Percentiles rank a stretch among this genome's conserved stretches.
phyloP scores from a whole-genome alignment of 2,797 vertebrate species.

The Podargus strigoides region DNA sequence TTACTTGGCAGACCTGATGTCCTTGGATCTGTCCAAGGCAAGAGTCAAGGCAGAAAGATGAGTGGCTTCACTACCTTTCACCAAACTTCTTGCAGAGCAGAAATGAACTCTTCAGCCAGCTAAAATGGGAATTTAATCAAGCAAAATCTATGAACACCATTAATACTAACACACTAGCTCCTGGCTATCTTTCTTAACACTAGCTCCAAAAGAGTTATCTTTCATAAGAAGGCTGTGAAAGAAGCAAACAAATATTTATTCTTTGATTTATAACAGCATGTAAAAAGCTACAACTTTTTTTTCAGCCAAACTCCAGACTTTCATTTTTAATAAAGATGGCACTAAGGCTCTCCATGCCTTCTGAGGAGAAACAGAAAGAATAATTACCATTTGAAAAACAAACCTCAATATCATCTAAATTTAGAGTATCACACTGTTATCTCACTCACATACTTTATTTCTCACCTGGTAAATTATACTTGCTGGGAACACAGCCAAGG shows the following conservation, averaged over 20 bases:
- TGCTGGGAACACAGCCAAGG: conserved; percentile 53
- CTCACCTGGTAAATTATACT: conserved; percentile 69
- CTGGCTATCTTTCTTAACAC: background rate
- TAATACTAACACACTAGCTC: background rate
- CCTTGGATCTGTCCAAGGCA: background rate
- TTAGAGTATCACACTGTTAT: conserved; percentile 49
- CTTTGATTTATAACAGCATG: background rate
- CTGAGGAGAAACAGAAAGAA: background rate
- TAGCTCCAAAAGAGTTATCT: background rate
- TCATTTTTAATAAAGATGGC: background rate
- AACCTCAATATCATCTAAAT: conserved; percentile 13
- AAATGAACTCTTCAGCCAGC: background rate
- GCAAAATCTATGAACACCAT: background rate
- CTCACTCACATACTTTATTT: conserved; percentile 48
- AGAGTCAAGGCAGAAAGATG: background rate
- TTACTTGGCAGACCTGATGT: background rate
- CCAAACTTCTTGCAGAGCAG: background rate
- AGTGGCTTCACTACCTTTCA: background rate
- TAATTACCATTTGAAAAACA: conserved; percentile 1
- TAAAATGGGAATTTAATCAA: background rate
- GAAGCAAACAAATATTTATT: background rate
- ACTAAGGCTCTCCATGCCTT: background rate
- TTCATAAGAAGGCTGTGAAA: background rate
- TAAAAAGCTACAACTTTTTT: background rate
- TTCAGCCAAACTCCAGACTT: background rate